Evolutionary conservation across 2,797 vertebrate genomes (phyloP), one percentile per base, ranked within the genome.

Genomic region (Euthynnus affinis): DNA sequence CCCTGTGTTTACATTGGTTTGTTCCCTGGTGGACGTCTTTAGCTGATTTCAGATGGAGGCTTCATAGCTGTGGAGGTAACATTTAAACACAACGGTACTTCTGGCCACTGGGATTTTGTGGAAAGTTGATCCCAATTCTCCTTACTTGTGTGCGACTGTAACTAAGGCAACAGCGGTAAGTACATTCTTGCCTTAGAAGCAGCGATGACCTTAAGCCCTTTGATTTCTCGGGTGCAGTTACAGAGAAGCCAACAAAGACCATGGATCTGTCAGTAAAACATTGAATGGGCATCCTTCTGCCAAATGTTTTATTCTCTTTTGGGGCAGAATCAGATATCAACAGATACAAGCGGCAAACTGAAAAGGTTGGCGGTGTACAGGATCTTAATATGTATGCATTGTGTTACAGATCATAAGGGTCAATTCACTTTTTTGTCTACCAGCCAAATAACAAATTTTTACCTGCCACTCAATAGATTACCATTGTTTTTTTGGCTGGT

Each of bases 201-300:
- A 68, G 58, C 58, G 78, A 87, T 86, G 80, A 88, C 81, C 87
- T 84, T 52, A 85, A 82, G 78, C 57, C 60, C 83, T 87, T 87
- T 87, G 69, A 84, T 83, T 89, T 81, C 65, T 84, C 85, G 23
- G 23, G 78, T 29, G 69, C 32, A 67, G 55, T 66, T 53, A 46
- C 52, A 80, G 27, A 74, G 15, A 44, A 80, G 27, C 51, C 69
- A 79, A 83, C 66, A 77, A 82, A 80, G 78, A 69, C 53, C 64
- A 55, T 9, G 0, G 20, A 25, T 29, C 8, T 9, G 44, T 37
- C 70, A 37, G 67, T 20, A 46, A 72, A 85, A 87, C 71, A 85
- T 64, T 5, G 46, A 75, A 67, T 29, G 44, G 40, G 72, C 25
- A 34, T 42, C 15, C 15, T 25, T 70, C 25, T 73, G 58, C 40